Base-by-base conservation (phyloP, 2,888 invertebrate species). In the Drosophila putrida region DNA sequence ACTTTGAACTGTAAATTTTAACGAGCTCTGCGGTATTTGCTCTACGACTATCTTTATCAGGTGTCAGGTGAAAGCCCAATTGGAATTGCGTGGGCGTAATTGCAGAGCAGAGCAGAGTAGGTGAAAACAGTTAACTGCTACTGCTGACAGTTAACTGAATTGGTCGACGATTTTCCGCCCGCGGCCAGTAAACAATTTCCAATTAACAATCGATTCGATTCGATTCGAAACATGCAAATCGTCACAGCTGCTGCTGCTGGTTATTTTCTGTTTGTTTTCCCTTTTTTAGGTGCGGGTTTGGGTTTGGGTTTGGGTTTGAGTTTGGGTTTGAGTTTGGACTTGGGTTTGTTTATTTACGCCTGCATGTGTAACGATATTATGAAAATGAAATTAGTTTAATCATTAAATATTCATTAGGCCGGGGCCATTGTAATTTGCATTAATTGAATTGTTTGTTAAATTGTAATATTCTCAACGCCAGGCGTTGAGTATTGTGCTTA, bases 361-460 rank as follows among this genome's bases (percentile, higher is more conserved):
- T 41, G 58, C 55, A 62, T 75, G 65, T 51, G 62, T 20, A 25
- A 59, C 55, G 61, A 67, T 81, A 70, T 84, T 71, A 78, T 75
- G 71, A 87, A 78, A 88, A 82, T 88, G 71, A 84, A 89, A 89
- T 84, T 88, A 89, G 90, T 84, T 90, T 71, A 72, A 72, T 67
- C 88, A 84, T 90, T 84, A 86, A 90, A 90, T 90, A 86, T 86
- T 86, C 90, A 90, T 90, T 87, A 79, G 88, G 88, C 55, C 41
- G 43, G 50, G 61, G 71, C 70, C 71, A 75, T 72, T 88, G 85
- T 89, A 78, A 90, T 86, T 90, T 90, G 80, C 89, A 89, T 86
- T 79, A 81, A 90, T 87, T 89, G 90, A 90, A 90, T 89, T 90
- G 90, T 89, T 90, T 89, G 89, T 78, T 72, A 78, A 85, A 88